Evolutionary conservation across 2,797 vertebrate species (phyloP), one percentile per base, ranked within the genome.

Genomic region (Emys orbicularis): DNA sequence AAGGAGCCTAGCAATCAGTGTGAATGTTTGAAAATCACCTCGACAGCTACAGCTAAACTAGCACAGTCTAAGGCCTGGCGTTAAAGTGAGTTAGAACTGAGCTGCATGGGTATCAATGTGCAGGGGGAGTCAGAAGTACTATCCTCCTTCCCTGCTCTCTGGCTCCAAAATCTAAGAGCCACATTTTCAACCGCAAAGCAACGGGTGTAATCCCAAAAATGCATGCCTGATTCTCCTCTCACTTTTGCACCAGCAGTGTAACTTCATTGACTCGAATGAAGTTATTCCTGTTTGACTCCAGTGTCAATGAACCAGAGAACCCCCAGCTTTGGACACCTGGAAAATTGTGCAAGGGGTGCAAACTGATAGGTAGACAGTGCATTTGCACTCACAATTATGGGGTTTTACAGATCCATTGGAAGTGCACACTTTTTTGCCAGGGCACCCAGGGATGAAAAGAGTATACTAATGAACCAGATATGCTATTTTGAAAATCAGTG

Each of bases 61-160:
- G 79, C 21, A 41, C 0, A 2, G 53, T 6, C 50, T 13, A 52
- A 68, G n/a, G 19, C 6, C 18, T 7, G 16, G 10, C 4, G 6
- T 21, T 23, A 37, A 21, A 12, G n/a, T 23, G 19, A 53, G 61
- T 79, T 15, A 72, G 74, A 65, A 54, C 31, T 18, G 27, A 50
- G 16, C 16, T 34, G 80, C 29, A 9, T 0, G 0, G 27, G 25
- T n/a, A 80, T 84, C 57, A 16, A 79, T 15, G 37, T n/a, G 72
- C n/a, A n/a, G 72, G 65, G 10, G 3, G 41, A 44, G 23, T 76
- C 25, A 83, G 6, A 47, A 84, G 29, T 0, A 12, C 18, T 5
- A 3, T 27, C 13, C 12, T 47, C 49, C 49, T 6, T 50, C 18
- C 77, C 10, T n/a, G 77, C 49, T n/a, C n/a, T 72, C n/a, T 4